A percentile compares a stretch with the other conserved stretches of the same genome.
Evolutionary conservation across 2,113 vertebrate species (phyloP).

Genomic region (Rhizomys pruinosus): DNA sequence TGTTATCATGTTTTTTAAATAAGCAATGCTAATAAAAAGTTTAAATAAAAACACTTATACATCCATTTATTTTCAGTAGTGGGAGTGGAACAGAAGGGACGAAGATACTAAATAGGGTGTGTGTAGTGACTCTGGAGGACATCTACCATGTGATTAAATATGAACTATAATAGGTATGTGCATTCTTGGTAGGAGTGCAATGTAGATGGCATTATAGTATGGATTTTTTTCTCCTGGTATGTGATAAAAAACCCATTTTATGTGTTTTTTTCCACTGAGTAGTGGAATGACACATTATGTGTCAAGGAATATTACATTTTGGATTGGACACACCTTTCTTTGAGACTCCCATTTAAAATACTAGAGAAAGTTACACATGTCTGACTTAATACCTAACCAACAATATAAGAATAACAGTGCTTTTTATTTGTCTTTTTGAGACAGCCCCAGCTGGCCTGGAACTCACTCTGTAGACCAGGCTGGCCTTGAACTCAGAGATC

Average conservation of each 20-base stretch:
- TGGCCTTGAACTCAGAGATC: too few relatives aligned
- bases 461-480: too few relatives aligned
- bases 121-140: neutral
- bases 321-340: neutral
- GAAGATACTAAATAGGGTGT: neutral
- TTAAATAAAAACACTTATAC: neutral
- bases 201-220: neutral
- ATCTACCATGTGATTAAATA: neutral
- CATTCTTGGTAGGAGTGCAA: neutral
- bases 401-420: conserved; percentile 4
- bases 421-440: too few relatives aligned
- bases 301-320: conserved; percentile 24
- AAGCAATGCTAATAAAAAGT: too few relatives aligned
- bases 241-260: neutral
- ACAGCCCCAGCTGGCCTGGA: too few relatives aligned
- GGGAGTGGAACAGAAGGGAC: neutral
- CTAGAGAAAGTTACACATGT: conserved; percentile 40
- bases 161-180: neutral
- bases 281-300: neutral
- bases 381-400: conserved; percentile 23
- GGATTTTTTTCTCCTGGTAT: conserved; percentile 1
- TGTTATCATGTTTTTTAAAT: too few relatives aligned
- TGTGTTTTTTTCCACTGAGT: conserved; percentile 28
- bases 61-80: neutral
- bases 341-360: conserved; percentile 4